Evolutionary conservation across 1,140 invertebrate genomes (phyloP).

Genomic region (Palaemon carinicauda): DNA sequence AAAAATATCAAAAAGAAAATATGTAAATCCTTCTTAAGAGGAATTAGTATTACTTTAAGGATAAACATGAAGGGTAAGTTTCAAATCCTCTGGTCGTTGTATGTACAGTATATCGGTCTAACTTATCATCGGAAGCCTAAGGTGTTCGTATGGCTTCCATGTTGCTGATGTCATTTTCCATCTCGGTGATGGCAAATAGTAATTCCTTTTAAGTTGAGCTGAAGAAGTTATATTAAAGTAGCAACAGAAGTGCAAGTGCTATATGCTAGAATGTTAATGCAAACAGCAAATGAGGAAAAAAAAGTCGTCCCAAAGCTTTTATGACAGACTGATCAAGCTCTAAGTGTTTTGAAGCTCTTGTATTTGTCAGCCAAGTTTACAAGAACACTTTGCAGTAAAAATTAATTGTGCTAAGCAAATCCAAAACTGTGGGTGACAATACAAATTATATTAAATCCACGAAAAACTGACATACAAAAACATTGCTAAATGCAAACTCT

Average conservation of each 20-base stretch:
- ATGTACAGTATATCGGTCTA: too few relatives aligned
- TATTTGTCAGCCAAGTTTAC: too few relatives aligned
- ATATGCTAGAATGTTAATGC: slow-evolving; percentile 46
- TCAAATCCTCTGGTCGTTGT: too few relatives aligned
- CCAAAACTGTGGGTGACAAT: too few relatives aligned
- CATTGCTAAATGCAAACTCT: neutral
- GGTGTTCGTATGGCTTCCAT: too few relatives aligned
- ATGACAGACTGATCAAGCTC: neutral
- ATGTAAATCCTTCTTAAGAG: too few relatives aligned
- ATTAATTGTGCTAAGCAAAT: too few relatives aligned
- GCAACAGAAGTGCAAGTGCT: slow-evolving; percentile 47
- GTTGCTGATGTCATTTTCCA: neutral
- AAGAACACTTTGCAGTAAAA: too few relatives aligned
- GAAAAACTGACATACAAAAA: neutral
- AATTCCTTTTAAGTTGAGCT: neutral
- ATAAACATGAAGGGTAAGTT: too few relatives aligned
- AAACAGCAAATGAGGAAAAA: slow-evolving; percentile 44
- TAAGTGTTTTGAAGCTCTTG: too few relatives aligned
- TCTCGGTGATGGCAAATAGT: neutral
- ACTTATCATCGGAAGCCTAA: too few relatives aligned
- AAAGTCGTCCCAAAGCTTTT: neutral
- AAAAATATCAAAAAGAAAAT: neutral
- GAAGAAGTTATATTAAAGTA: neutral
- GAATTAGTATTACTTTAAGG: too few relatives aligned
- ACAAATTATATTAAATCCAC: slow-evolving; percentile 5